Conservation (phyloP, 2,888 invertebrate genomes). For the Agrilus mali region DNA sequence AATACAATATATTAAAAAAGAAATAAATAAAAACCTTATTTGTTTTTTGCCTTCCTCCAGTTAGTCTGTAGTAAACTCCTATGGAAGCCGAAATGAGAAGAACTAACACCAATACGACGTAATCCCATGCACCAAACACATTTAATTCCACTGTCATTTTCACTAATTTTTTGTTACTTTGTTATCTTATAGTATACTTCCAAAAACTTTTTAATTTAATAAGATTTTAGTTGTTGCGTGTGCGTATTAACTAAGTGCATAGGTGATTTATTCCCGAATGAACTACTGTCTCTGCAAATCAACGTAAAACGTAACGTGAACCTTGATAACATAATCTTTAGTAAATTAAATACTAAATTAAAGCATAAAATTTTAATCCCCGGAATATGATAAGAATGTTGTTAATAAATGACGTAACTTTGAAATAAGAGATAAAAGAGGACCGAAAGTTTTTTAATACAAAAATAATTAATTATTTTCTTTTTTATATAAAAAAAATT, state of each 20-base stretch:
- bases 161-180: not conserved
- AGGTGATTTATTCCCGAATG: no score
- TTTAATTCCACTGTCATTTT: constrained; percentile 8
- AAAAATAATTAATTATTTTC: no score
- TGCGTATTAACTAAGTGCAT: not conserved
- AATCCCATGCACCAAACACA: constrained; percentile 57
- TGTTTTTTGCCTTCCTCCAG: constrained; percentile 75
- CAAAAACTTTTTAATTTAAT: not conserved
- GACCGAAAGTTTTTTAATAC: no score
- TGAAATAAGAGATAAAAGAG: no score
- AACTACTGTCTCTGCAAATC: no score
- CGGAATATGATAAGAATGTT: no score
- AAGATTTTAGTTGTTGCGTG: not conserved
- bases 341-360: no score
- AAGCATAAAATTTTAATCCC: no score
- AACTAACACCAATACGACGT: constrained; percentile 58
- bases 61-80: constrained; percentile 74
- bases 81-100: constrained; percentile 61
- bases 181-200: not conserved
- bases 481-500: no score
- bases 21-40: constrained; percentile 46
- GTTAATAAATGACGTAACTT: no score
- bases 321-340: no score
- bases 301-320: no score
- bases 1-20: not conserved